Evolutionary conservation across 2,888 invertebrate species (phyloP), one percentile per base, ranked within the genome.

Genomic region (Caradrina clavipalpis): DNA sequence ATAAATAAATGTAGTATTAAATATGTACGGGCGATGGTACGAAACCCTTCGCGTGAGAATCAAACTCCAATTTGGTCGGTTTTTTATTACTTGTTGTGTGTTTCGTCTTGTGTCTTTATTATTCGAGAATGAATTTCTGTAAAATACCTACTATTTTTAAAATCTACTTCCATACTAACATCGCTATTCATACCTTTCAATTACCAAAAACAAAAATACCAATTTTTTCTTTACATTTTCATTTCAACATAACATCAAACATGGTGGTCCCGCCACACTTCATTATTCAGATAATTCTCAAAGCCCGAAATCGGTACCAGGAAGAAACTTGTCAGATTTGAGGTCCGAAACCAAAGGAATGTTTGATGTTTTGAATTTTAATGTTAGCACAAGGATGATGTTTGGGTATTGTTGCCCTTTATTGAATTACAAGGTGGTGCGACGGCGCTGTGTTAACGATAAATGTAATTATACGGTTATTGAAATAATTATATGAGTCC

Each of bases 311-410:
- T 54, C 19, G 35, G 19, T 53, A 45, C 21, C 42, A 35, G 58
- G 17, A 64, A 50, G 47, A 70, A 64, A 64, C 42, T 47, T 55
- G 63, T 39, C 53, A 65, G 55, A 80, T 76, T 67, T 59, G 47
- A 42, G n/a, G 53, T n/a, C 21, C 13, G 3, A 73, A 57, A 42
- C 42, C 26, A 35, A 67, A 11, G n/a, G 13, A 26, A 62, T 65
- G 56, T 63, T 63, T 51, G 54, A 17, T 45, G 45, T 17, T 17
- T 56, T 58, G 57, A 73, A 70, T 81, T 70, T 70, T 39, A 70
- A 73, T 78, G 26, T 49, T 35, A 1, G 21, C 53, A 19, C 35
- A 63, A 70, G 47, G 65, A 57, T 70, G 70, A 74, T 50, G 22
- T 47, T 73, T 31, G n/a, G 11, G 2, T 35, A 68, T 55, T 63